Evolutionary conservation across 2,797 vertebrate genomes (phyloP), one percentile per base, ranked within the genome.

Genomic region (Microctenopoma lineatum): DNA sequence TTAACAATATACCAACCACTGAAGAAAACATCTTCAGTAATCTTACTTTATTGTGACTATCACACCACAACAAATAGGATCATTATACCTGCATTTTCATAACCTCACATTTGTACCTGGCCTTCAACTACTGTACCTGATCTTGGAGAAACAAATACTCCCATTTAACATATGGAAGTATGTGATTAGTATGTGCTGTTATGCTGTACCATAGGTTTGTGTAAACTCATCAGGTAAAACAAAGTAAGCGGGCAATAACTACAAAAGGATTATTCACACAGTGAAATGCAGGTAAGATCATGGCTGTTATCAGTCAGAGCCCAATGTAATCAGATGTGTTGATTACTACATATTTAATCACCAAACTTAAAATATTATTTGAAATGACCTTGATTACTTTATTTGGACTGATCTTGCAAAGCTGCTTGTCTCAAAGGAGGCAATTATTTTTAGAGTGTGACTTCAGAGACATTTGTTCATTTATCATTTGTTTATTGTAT

Each of bases 331-430:
- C 81, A 87, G 74, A 78, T 66, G 5, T 51, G 21, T 67, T 81
- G 72, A 88, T 87, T 87, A 84, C 62, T 75, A 39, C 25, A 15
- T 36, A 68, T 80, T 76, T 77, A 61, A 77, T 72, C 60, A 58
- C 50, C 66, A 84, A 66, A 73, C 53, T 39, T 25, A 29, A 14
- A 84, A 63, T 25, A 59, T 61, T 73, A 64, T 78, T 72, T 87
- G 76, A 87, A 87, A 90, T 81, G 4, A 81, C 32, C n/a, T 73
- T 81, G 76, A 85, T 56, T 73, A 74, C 81, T 86, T 88, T 57
- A 38, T 68, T 80, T 82, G 73, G 86, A 90, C 84, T 79, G 84
- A 86, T 71, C 26, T 65, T 76, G n/a, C 11, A 45, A 68, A 11
- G 38, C 59, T 64, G 25, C 44, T 44, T 56, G 34, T 42, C 15